A percentile compares a stretch with the other conserved stretches of the same genome.
These are phyloP conservation scores for Bos taurus DNA, from an alignment of 2,113 vertebrate genomes.

Conservation along the genomic window DNA sequence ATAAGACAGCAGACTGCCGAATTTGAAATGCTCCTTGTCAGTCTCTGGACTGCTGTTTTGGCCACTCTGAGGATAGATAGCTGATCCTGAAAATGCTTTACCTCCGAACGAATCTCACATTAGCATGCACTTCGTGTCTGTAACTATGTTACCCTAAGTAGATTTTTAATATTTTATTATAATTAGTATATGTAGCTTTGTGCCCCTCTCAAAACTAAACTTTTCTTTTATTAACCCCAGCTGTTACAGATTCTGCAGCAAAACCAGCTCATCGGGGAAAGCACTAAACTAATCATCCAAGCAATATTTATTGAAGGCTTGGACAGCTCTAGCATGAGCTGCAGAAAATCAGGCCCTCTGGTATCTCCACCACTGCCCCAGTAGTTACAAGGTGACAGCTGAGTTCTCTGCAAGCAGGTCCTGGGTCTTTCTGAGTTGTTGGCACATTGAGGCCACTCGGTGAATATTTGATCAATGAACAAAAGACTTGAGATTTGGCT, in stretches of 20 bases:
- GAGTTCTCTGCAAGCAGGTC: background rate
- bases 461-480: background rate
- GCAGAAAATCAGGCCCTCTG: background rate
- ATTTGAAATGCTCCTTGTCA: conserved; percentile 68
- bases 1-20: conserved; percentile 71
- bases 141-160: conserved; percentile 68
- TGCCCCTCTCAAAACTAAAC: conserved; percentile 67
- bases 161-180: conserved; percentile 74
- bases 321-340: background rate
- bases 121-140: conserved; percentile 62
- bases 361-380: background rate
- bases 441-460: background rate
- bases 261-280: conserved; percentile 31
- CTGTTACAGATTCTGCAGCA: conserved; percentile 49
- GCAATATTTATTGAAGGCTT: background rate
- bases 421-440: background rate
- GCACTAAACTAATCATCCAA: conserved; percentile 25
- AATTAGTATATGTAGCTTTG: conserved; percentile 66
- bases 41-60: conserved; percentile 70
- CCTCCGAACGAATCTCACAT: conserved; percentile 65
- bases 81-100: conserved; percentile 63
- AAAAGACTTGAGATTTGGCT: background rate
- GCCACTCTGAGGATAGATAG: conserved; percentile 69
- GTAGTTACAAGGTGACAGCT: background rate
- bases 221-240: conserved; percentile 71